phyloP scores from a whole-genome alignment of 2,888 invertebrate genomes.

The Drosophila macrospina region DNA sequence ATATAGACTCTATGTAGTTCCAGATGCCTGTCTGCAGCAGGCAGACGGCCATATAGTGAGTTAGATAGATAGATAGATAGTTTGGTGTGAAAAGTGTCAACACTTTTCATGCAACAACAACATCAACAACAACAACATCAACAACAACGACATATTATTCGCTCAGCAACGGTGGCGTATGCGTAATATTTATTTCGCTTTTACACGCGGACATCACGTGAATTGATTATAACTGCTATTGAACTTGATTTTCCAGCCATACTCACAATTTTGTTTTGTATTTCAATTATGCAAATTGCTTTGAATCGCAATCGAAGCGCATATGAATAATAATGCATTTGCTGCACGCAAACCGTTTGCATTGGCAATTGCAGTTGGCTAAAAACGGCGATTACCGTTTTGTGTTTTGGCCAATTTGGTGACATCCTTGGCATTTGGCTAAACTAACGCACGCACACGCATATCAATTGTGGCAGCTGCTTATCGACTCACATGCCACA shows the following conservation, averaged over 20 bases:
- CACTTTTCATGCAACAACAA: slow-evolving; percentile 11
- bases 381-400: slow-evolving; percentile 1
- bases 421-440: slow-evolving; percentile 7
- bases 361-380: slow-evolving; percentile 1
- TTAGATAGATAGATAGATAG: slow-evolving; percentile 7
- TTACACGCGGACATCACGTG: slow-evolving; percentile 47
- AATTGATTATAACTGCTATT: slow-evolving; percentile 14
- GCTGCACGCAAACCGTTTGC: background rate
- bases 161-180: slow-evolving; percentile 41
- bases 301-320: background rate
- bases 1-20: slow-evolving; percentile 7
- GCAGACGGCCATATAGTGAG: background rate
- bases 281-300: slow-evolving; percentile 23
- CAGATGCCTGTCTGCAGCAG: slow-evolving; percentile 17
- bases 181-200: slow-evolving; percentile 47
- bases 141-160: background rate
- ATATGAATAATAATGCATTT: slow-evolving; percentile 36
- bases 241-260: slow-evolving; percentile 37
- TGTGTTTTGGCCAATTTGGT: slow-evolving; percentile 10
- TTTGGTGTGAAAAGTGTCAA: slow-evolving; percentile 42
- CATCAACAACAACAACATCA: background rate
- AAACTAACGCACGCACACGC: background rate
- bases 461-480: slow-evolving; percentile 9
- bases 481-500: slow-evolving; percentile 4
- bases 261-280: background rate